Evolutionary conservation across 1,140 invertebrate species (phyloP).

Genomic region (Psilanteris sp.): DNA sequence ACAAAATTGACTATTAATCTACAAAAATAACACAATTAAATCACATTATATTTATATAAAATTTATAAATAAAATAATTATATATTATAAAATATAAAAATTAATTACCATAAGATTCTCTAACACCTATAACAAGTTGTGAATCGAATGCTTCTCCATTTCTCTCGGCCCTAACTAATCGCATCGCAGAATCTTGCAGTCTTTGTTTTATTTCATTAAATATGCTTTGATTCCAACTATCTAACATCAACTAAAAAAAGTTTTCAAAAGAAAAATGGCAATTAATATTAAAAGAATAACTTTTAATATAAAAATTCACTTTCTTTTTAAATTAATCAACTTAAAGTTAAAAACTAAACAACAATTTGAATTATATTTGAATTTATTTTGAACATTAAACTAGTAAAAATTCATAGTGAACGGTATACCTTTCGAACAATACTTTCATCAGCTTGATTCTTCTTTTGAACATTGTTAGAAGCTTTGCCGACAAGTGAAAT

Average conservation of each 20-base stretch:
- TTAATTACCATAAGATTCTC: conserved; percentile 93
- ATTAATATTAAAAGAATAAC: too few relatives aligned
- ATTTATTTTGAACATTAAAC: too few relatives aligned
- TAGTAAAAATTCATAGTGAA: conserved; percentile 1
- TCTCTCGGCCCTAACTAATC: conserved; percentile 95
- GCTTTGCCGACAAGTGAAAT: conserved; percentile 85
- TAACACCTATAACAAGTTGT: conserved; percentile 96
- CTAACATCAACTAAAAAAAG: conserved; percentile 92
- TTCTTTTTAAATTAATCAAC: too few relatives aligned
- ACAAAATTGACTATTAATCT: too few relatives aligned
- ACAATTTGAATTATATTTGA: not conserved
- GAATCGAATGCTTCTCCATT: conserved; percentile 99
- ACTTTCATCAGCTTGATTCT: conserved; percentile 90
- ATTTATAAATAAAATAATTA: too few relatives aligned
- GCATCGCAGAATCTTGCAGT: conserved; percentile 98
- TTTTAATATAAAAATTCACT: too few relatives aligned
- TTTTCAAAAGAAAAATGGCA: too few relatives aligned
- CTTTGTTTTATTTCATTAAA: conserved; percentile 97
- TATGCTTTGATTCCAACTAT: conserved; percentile 98
- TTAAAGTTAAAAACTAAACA: too few relatives aligned
- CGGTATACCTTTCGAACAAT: conserved; percentile 88
- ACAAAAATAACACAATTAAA: too few relatives aligned
- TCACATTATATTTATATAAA: too few relatives aligned
- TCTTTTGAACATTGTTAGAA: conserved; percentile 84
- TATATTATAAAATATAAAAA: conserved; percentile 1